Conservation (phyloP, 2,888 invertebrate species). For the Hecatera dysodea region DNA sequence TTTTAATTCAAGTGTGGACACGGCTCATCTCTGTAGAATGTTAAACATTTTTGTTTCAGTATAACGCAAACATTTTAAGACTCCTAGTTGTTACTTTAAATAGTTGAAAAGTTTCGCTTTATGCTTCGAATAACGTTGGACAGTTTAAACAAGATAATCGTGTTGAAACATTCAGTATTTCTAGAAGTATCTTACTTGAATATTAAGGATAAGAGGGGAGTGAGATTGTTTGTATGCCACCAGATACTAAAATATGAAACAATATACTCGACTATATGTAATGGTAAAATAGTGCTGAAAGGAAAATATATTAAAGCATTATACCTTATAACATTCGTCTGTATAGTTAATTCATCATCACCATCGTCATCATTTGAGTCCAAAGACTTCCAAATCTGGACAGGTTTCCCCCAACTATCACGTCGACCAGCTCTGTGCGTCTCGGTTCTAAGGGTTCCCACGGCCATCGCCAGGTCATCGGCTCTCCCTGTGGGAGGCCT, state of each 20-base stretch:
- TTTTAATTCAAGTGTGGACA: background rate
- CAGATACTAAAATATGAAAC: background rate
- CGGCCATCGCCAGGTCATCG: background rate
- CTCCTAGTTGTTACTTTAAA: constrained; percentile 40
- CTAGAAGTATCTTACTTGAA: constrained; percentile 10
- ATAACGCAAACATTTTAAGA: constrained; percentile 40
- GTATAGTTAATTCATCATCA: background rate
- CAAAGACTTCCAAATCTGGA: background rate
- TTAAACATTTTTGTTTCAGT: constrained; percentile 45
- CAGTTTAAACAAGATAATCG: constrained; percentile 51
- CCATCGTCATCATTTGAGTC: background rate
- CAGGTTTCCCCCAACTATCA: background rate
- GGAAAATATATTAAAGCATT: too few relatives aligned
- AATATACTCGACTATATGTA: too few relatives aligned
- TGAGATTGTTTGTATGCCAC: background rate
- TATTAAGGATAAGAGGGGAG: constrained; percentile 6
- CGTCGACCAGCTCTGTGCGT: background rate
- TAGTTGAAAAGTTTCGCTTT: constrained; percentile 51
- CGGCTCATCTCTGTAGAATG: constrained; percentile 8
- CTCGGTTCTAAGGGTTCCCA: too few relatives aligned
- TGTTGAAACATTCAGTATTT: constrained; percentile 43
- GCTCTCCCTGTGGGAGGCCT: background rate
- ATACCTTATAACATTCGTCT: too few relatives aligned
- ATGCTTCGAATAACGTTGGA: constrained; percentile 49
- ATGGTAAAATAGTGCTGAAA: too few relatives aligned